Conservation (phyloP, 2,888 invertebrate species). For the Exephanes ischioxanthus region DNA sequence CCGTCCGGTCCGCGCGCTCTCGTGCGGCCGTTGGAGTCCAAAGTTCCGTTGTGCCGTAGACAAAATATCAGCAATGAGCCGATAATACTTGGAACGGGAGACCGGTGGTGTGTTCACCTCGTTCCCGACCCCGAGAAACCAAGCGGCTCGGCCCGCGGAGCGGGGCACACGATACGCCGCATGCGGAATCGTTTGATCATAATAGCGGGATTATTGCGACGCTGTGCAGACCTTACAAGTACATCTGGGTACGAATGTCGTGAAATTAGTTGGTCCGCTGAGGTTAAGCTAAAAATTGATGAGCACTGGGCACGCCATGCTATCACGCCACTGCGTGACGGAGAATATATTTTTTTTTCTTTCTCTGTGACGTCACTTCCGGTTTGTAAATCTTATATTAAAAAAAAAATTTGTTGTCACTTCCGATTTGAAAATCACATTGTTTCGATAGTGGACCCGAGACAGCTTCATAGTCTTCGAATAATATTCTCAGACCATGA, state of each 20-base stretch:
- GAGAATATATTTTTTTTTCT: too few relatives aligned
- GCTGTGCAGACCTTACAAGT: neutral
- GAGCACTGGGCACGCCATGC: too few relatives aligned
- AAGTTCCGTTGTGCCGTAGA: slow-evolving; percentile 72
- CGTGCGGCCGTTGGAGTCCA: slow-evolving; percentile 3
- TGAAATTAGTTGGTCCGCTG: too few relatives aligned
- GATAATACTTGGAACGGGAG: slow-evolving; percentile 75
- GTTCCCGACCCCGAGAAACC: slow-evolving; percentile 67
- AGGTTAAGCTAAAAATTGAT: too few relatives aligned
- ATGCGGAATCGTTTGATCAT: neutral
- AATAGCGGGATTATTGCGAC: neutral
- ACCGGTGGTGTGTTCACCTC: slow-evolving; percentile 58
- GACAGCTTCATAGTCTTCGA: too few relatives aligned
- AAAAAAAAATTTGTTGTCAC: too few relatives aligned
- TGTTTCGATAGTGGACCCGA: too few relatives aligned
- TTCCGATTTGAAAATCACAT: too few relatives aligned
- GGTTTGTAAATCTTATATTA: neutral
- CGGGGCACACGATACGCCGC: slow-evolving; percentile 29
- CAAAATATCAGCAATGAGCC: slow-evolving; percentile 79
- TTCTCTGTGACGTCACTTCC: neutral
- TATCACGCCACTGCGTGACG: neutral
- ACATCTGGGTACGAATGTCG: neutral
- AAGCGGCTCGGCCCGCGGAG: slow-evolving; percentile 59
- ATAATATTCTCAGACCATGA: too few relatives aligned
- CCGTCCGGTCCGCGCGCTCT: neutral